A percentile compares a stretch with the other conserved stretches of the same genome.
Conservation (phyloP, 2,113 vertebrate genomes). For the Trematomus loennbergii region DNA sequence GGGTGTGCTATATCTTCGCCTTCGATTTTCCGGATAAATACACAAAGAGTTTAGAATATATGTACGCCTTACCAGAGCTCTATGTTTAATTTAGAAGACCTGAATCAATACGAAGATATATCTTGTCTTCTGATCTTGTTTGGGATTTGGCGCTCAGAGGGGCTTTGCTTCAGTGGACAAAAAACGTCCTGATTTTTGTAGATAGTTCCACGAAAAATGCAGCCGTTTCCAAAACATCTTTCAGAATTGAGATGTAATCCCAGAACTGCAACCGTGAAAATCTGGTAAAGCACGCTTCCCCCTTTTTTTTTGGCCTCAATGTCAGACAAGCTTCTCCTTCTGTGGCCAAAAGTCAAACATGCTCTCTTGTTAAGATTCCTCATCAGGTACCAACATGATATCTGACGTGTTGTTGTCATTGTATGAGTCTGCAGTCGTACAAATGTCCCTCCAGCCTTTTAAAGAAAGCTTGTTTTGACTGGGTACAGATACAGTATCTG, state of each 20-base stretch:
- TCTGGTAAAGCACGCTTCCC: background rate
- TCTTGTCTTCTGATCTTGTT: constrained; percentile 28
- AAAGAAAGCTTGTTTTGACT: background rate
- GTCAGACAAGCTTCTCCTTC: background rate
- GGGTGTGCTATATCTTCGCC: background rate
- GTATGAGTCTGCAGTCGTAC: background rate
- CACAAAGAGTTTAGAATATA: background rate
- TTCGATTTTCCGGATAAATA: background rate
- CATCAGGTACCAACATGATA: constrained; percentile 40
- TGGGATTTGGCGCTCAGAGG: constrained; percentile 24
- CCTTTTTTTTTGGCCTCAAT: background rate
- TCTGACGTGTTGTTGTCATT: constrained; percentile 12
- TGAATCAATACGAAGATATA: background rate
- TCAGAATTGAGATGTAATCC: background rate
- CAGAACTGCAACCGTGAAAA: background rate
- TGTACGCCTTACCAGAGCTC: no score
- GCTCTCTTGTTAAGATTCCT: constrained; percentile 20
- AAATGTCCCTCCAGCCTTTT: background rate
- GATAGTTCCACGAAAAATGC: no score
- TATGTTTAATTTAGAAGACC: background rate
- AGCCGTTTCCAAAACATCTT: constrained; percentile 6
- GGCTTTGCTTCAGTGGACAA: background rate
- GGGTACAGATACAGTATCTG: background rate
- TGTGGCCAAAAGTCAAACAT: constrained; percentile 41
- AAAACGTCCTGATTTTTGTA: background rate